Evolutionary conservation across 2,113 vertebrate genomes (phyloP).

Genomic region (Sebastes fasciatus): DNA sequence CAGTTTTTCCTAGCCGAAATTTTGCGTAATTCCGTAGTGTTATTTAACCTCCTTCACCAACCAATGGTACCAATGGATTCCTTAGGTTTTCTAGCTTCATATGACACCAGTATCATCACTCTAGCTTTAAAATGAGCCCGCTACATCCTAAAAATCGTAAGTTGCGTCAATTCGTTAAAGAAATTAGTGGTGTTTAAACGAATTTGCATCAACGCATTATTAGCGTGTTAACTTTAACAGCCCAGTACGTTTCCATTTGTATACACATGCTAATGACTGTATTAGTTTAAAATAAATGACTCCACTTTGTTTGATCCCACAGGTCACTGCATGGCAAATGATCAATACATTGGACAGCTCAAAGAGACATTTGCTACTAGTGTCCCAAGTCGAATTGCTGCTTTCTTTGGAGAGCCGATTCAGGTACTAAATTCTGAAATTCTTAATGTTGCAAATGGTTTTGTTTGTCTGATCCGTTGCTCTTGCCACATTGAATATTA

Average conservation of each 20-base stretch:
- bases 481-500: background rate
- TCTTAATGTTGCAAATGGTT: background rate
- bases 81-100: no score
- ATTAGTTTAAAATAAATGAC: background rate
- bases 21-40: no score
- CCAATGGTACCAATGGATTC: no score
- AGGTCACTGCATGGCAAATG: conserved; percentile 92
- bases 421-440: conserved; percentile 83
- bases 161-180: no score
- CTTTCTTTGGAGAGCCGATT: conserved; percentile 95
- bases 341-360: conserved; percentile 90
- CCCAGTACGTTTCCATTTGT: background rate
- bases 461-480: background rate
- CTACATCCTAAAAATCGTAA: no score
- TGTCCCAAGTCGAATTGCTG: conserved; percentile 88
- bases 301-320: conserved; percentile 33
- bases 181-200: no score
- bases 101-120: no score
- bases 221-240: no score
- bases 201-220: no score
- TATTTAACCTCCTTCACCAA: no score
- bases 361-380: conserved; percentile 90
- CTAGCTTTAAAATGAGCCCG: no score
- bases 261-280: background rate
- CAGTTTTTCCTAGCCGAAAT: no score